phyloP scores from a whole-genome alignment of 35 echinoderm and acorn worm species.

The Hemicentrotus pulcherrimus region DNA sequence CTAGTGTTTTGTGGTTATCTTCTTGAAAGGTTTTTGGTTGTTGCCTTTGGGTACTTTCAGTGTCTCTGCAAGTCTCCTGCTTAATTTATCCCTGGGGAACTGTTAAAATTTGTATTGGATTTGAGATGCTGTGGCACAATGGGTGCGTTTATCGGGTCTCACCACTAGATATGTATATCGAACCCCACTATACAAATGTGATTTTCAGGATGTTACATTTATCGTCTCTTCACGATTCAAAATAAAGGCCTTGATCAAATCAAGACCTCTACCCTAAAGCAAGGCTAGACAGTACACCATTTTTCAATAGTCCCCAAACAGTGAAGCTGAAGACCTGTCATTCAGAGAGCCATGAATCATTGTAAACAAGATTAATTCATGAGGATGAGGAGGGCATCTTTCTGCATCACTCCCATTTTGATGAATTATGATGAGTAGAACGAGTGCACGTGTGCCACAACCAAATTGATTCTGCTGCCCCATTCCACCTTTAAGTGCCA shows the following conservation, averaged over 20 bases:
- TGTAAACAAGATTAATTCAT: constrained; percentile 14
- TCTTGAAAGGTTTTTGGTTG: not conserved
- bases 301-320: not conserved
- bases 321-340: not conserved
- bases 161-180: too few species aligned
- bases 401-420: not conserved
- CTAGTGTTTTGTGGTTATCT: not conserved
- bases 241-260: too few species aligned
- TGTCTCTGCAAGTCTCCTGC: not conserved
- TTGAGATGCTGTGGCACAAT: not conserved
- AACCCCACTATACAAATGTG: too few species aligned
- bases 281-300: not conserved
- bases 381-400: constrained; percentile 7
- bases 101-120: not conserved
- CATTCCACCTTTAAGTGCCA: not conserved
- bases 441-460: not conserved
- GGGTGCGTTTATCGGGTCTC: too few species aligned
- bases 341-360: constrained; percentile 3
- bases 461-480: not conserved
- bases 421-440: not conserved
- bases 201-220: not conserved
- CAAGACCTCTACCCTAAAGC: not conserved
- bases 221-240: too few species aligned
- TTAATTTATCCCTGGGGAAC: not conserved
- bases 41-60: not conserved